Conservation (phyloP, 2,888 invertebrate genomes). For the Cheilosia scutellata region DNA sequence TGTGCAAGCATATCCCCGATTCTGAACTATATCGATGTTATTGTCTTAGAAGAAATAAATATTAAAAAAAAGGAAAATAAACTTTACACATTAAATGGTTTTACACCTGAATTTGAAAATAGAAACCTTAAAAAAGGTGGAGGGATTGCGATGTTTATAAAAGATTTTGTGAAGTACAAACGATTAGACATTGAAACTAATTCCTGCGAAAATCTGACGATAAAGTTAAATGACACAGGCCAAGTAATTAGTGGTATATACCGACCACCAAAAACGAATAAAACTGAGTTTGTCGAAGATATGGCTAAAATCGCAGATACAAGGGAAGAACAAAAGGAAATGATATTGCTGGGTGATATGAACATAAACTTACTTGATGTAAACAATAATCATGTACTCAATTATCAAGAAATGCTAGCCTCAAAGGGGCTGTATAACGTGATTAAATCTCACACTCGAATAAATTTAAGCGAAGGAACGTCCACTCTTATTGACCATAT, state of each 20-base stretch:
- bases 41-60: conserved; percentile 8
- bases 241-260: neutral
- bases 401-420: neutral
- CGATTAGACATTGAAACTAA: no score
- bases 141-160: neutral
- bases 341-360: neutral
- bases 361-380: neutral
- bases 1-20: neutral
- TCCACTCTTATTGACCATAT: no score
- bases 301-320: neutral
- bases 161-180: no score
- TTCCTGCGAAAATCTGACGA: neutral
- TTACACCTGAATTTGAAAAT: neutral
- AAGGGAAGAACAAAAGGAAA: neutral
- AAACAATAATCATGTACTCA: neutral
- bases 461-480: no score
- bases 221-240: neutral
- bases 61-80: neutral
- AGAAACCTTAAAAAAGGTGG: neutral
- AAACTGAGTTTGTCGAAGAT: neutral
- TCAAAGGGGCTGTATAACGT: no score
- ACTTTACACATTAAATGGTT: conserved; percentile 1
- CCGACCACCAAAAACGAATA: neutral
- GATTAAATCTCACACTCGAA: no score
- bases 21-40: conserved; percentile 4